Percentiles rank a stretch among this genome's conserved stretches.
phyloP scores from a whole-genome alignment of 35 echinoderm and acorn worm genomes.

The Apostichopus japonicus region DNA sequence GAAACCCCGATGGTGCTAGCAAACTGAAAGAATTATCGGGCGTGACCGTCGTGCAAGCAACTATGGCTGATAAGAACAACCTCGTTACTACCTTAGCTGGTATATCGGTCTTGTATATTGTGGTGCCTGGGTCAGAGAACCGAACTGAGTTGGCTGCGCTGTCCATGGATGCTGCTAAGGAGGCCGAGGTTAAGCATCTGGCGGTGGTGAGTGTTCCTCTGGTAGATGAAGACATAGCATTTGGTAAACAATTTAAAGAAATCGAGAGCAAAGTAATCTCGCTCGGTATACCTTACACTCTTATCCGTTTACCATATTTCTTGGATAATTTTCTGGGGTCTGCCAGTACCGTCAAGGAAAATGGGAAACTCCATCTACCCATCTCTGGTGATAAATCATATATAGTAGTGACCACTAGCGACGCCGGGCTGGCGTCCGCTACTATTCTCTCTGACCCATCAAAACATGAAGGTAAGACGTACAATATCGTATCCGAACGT shows the following conservation, averaged over 20 bases:
- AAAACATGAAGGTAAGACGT: conserved; percentile 54
- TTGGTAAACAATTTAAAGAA: conserved; percentile 47
- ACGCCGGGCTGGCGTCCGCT: conserved; percentile 22
- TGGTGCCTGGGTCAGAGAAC: conserved; percentile 33
- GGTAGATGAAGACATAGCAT: conserved; percentile 36
- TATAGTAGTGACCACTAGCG: conserved; percentile 4
- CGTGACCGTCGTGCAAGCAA: conserved; percentile 48
- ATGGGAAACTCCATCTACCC: conserved; percentile 14
- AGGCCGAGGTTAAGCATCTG: conserved; percentile 54
- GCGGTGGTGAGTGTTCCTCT: conserved; percentile 22
- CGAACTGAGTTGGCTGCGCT: conserved; percentile 29
- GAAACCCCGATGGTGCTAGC: conserved; percentile 36
- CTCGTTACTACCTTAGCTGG: conserved; percentile 27
- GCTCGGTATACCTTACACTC: conserved; percentile 39
- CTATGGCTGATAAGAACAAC: conserved; percentile 55
- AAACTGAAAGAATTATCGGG: conserved; percentile 42
- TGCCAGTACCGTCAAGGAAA: conserved; percentile 4
- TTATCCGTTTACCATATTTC: conserved; percentile 45
- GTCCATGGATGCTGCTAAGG: conserved; percentile 43
- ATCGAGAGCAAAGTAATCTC: not conserved
- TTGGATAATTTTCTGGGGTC: conserved; percentile 40
- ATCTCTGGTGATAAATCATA: conserved; percentile 16
- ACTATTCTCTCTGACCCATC: conserved; percentile 16
- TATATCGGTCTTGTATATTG: conserved; percentile 40
- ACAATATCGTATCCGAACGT: not conserved